Percentiles rank a stretch among this genome's conserved stretches.
phyloP scores from a whole-genome alignment of 2,797 vertebrate species.

The Potorous gilbertii region DNA sequence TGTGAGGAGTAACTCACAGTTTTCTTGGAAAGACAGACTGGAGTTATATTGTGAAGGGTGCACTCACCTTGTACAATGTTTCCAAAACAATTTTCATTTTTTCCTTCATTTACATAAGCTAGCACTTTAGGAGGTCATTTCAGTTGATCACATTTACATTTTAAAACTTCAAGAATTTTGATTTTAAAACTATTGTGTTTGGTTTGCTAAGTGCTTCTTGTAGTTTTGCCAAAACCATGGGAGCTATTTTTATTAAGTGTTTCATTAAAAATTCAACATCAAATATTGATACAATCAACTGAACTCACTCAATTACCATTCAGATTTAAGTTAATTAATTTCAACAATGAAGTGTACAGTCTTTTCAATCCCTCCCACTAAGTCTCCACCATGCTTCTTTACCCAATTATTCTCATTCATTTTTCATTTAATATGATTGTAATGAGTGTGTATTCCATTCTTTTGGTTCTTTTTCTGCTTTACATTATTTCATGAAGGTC shows the following conservation, averaged over 20 bases:
- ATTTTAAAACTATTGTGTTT: not conserved
- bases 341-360: not conserved
- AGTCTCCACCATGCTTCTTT: not conserved
- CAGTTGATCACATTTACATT: not conserved
- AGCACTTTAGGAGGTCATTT: not conserved
- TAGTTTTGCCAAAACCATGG: not conserved
- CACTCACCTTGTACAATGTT: not conserved
- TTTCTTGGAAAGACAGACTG: not conserved
- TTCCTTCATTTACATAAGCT: not conserved
- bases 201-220: not conserved
- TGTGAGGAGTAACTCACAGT: not conserved
- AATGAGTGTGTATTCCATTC: not conserved
- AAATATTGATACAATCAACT: not conserved
- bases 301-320: not conserved
- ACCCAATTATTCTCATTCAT: not conserved
- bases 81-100: not conserved
- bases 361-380: not conserved
- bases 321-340: not conserved
- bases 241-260: not conserved
- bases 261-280: not conserved
- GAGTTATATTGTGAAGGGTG: not conserved
- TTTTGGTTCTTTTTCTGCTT: not conserved
- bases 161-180: not conserved
- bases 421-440: not conserved
- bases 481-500: not conserved